Evolutionary conservation across 2,113 vertebrate genomes (phyloP).

Genomic region (Gadus macrocephalus): DNA sequence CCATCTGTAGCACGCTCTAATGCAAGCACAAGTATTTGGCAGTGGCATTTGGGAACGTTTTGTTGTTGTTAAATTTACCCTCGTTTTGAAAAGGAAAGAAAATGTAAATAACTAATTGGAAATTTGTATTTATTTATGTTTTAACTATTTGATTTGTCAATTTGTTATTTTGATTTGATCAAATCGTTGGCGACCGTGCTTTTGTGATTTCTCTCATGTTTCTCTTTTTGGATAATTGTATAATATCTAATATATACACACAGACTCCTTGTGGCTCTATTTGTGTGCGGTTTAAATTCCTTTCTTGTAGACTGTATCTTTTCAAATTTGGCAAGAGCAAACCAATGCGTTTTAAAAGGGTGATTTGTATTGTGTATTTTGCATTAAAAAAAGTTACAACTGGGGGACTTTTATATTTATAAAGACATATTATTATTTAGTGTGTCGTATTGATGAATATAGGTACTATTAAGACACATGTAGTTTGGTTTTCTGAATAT

Average conservation of each 20-base stretch:
- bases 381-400: slow-evolving; percentile 71
- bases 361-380: slow-evolving; percentile 82
- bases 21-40: slow-evolving; percentile 76
- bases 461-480: slow-evolving; percentile 80
- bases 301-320: slow-evolving; percentile 69
- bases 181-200: slow-evolving; percentile 67
- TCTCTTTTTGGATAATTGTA: slow-evolving; percentile 66
- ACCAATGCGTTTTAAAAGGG: slow-evolving; percentile 67
- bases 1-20: slow-evolving; percentile 77
- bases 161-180: slow-evolving; percentile 58
- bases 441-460: slow-evolving; percentile 77
- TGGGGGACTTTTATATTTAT: slow-evolving; percentile 81
- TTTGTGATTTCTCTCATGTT: slow-evolving; percentile 59
- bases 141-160: slow-evolving; percentile 60
- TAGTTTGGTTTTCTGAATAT: slow-evolving; percentile 85
- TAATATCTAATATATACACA: slow-evolving; percentile 70
- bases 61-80: slow-evolving; percentile 42
- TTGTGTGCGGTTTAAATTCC: slow-evolving; percentile 66
- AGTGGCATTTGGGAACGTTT: slow-evolving; percentile 62
- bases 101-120: slow-evolving; percentile 69
- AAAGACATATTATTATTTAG: slow-evolving; percentile 71
- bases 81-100: slow-evolving; percentile 40
- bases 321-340: slow-evolving; percentile 67
- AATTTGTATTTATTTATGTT: slow-evolving; percentile 73
- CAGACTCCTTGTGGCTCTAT: slow-evolving; percentile 60